phyloP scores from a whole-genome alignment of 2,113 vertebrate genomes.

The Perca schrenkii region DNA sequence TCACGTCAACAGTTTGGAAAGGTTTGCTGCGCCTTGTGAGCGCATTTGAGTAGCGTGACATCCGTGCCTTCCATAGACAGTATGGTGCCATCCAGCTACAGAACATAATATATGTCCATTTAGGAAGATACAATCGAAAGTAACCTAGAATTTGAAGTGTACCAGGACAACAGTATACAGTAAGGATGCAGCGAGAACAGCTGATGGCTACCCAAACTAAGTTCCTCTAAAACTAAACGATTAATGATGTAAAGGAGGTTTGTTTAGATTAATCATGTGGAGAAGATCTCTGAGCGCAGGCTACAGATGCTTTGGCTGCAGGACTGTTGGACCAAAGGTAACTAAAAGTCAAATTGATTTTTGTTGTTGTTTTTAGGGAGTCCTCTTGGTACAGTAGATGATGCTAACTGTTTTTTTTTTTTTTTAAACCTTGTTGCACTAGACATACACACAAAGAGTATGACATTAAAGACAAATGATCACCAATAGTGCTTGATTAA shows the following conservation, averaged over 20 bases:
- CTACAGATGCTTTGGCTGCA: slow-evolving; percentile 22
- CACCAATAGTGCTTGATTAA: not conserved
- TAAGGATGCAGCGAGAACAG: not conserved
- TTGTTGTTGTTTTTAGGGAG: not conserved
- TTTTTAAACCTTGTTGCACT: no score
- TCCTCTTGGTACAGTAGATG: not conserved
- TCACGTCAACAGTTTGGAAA: not conserved
- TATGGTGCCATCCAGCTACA: no score
- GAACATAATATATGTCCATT: not conserved
- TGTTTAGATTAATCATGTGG: slow-evolving; percentile 56
- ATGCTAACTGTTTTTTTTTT: not conserved
- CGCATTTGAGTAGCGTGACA: not conserved
- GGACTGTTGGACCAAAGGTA: slow-evolving; percentile 65
- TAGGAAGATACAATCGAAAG: not conserved
- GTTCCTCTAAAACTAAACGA: not conserved
- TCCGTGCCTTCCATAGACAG: no score
- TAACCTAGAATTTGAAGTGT: not conserved
- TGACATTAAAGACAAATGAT: not conserved
- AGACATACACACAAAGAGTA: not conserved
- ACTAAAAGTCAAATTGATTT: not conserved
- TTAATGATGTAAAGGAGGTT: not conserved
- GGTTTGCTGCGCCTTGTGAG: slow-evolving; percentile 4
- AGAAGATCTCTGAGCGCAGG: slow-evolving; percentile 32
- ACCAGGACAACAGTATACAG: no score
- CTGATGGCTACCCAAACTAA: not conserved